Evolutionary conservation across 1,140 invertebrate species (phyloP), one percentile per base, ranked within the genome.

Genomic region (Leptestheria dahalacensis): DNA sequence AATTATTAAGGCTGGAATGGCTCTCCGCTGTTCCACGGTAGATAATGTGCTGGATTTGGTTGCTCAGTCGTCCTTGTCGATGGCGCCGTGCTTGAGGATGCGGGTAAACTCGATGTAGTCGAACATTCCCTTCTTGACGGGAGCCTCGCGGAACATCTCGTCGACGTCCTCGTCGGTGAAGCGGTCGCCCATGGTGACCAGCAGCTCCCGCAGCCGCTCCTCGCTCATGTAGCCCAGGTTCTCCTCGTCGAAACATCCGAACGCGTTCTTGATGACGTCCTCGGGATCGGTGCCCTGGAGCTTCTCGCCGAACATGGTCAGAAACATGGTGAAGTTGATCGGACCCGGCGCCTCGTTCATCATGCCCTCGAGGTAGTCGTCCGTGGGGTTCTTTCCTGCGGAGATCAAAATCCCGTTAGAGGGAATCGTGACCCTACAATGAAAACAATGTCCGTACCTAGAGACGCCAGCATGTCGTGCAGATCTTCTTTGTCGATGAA

Each of bases 401-500:
- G 15, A 41, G 15, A 6, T 6, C 6, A 9, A 41, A 41, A n/a
- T n/a, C n/a, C n/a, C n/a, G n/a, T n/a, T n/a, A n/a, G n/a, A n/a
- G n/a, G n/a, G n/a, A n/a, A n/a, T n/a, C n/a, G n/a, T n/a, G n/a
- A n/a, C n/a, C n/a, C n/a, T n/a, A n/a, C n/a, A n/a, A n/a, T n/a
- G n/a, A n/a, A n/a, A n/a, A n/a, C n/a, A n/a, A n/a, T n/a, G n/a
- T n/a, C n/a, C n/a, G 72, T 76, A 85, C 92, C 93, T 65, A 99
- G 75, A 49, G 94, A 98, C 20, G 95, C 95, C 29, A 99, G 78
- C 91, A 99, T 97, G 69, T 99, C 96, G 76, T 97, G 93, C 3
- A 99, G 77, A 75, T 99, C 97, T 75, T 97, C 92, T 71, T 98
- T 99, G 70, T 97, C 92, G 62, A 99, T 91, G 70, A 99, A 97